Percentiles rank a stretch among this genome's conserved stretches.
Evolutionary conservation across 2,888 invertebrate species (phyloP).

Genomic region (Hydriomena furcata): DNA sequence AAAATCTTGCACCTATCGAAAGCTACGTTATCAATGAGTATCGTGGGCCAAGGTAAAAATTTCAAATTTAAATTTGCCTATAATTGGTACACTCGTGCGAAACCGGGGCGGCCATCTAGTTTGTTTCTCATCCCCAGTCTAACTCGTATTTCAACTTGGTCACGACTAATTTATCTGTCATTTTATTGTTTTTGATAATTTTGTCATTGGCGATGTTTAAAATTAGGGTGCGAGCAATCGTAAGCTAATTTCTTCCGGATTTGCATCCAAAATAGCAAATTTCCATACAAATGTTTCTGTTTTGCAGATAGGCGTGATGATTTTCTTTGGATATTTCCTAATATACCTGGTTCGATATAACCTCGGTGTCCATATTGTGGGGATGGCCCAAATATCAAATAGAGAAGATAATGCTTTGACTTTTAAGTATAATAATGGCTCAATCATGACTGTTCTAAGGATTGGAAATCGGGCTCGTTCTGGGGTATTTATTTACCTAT

Average conservation of each 20-base stretch:
- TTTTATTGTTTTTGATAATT: slow-evolving; percentile 27
- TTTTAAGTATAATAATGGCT: neutral
- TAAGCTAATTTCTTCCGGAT: slow-evolving; percentile 45
- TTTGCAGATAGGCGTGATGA: slow-evolving; percentile 77
- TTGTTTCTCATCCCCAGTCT: neutral
- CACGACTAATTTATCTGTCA: slow-evolving; percentile 32
- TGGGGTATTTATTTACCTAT: slow-evolving; percentile 5
- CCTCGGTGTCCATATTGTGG: slow-evolving; percentile 74
- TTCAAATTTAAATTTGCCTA: too few species aligned
- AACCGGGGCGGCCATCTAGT: too few species aligned
- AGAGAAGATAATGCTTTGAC: slow-evolving; percentile 33
- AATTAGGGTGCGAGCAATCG: slow-evolving; percentile 68
- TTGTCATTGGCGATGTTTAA: slow-evolving; percentile 54
- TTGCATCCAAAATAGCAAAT: slow-evolving; percentile 5
- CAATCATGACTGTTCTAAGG: slow-evolving; percentile 6
- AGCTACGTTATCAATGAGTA: too few species aligned
- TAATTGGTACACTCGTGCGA: too few species aligned
- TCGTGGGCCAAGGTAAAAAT: too few species aligned
- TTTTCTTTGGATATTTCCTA: slow-evolving; percentile 80
- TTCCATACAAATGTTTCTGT: neutral
- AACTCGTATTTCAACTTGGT: slow-evolving; percentile 41
- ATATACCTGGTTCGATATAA: slow-evolving; percentile 69
- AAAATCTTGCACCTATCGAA: too few species aligned
- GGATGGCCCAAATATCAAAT: slow-evolving; percentile 59
- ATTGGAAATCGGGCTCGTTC: neutral